Percentiles rank a stretch among this genome's conserved stretches.
Conservation (phyloP, 2,888 invertebrate genomes). For the Mylabris sibirica region DNA sequence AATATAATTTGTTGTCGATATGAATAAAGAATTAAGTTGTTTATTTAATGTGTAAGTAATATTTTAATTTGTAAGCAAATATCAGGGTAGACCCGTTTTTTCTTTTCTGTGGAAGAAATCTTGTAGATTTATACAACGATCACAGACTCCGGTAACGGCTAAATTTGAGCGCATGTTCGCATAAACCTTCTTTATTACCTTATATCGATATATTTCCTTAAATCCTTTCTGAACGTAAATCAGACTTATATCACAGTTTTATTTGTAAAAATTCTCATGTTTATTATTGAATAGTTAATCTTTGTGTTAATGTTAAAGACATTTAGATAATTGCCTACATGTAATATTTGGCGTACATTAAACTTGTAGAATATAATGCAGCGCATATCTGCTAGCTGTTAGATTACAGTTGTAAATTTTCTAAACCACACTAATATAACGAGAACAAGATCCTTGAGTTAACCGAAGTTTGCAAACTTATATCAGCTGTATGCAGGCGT, state of each 20-base stretch:
- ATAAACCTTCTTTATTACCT: conserved; percentile 60
- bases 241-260: conserved; percentile 52
- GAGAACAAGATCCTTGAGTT: conserved; percentile 53
- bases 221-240: conserved; percentile 57
- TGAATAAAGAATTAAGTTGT: conserved; percentile 46
- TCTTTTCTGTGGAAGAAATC: conserved; percentile 35
- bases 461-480: conserved; percentile 58
- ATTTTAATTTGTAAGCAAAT: background rate
- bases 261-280: background rate
- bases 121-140: conserved; percentile 52
- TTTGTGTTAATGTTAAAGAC: background rate
- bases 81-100: background rate
- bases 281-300: background rate
- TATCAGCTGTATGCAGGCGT: conserved; percentile 59
- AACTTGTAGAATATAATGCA: conserved; percentile 29
- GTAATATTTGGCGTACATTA: conserved; percentile 24
- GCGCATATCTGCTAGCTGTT: conserved; percentile 36
- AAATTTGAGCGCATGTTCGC: conserved; percentile 57
- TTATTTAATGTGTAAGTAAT: conserved; percentile 37
- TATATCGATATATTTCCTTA: conserved; percentile 58
- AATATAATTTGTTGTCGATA: conserved; percentile 22
- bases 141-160: conserved; percentile 54
- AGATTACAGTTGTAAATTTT: conserved; percentile 46
- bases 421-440: conserved; percentile 49
- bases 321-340: conserved; percentile 8